Conservation (phyloP, 1,140 invertebrate genomes). For the Manduca sexta region DNA sequence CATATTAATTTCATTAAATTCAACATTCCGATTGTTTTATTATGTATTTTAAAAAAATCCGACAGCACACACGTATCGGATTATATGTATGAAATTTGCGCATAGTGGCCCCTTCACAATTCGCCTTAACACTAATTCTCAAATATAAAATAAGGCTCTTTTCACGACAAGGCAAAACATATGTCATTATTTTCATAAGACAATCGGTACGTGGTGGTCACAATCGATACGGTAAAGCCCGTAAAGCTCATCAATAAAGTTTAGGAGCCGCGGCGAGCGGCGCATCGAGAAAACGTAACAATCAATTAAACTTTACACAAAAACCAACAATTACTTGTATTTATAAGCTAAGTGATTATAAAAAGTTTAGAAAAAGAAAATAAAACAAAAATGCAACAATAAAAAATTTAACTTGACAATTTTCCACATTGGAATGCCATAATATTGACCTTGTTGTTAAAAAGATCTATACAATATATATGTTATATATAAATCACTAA, state of each 20-base stretch:
- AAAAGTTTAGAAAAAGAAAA: slow-evolving; percentile 22
- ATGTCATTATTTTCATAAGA: slow-evolving; percentile 32
- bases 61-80: not conserved
- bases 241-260: slow-evolving; percentile 33
- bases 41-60: not conserved
- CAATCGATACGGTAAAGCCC: slow-evolving; percentile 17
- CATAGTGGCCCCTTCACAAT: slow-evolving; percentile 54
- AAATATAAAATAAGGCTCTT: slow-evolving; percentile 53
- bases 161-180: slow-evolving; percentile 45
- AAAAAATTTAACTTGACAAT: slow-evolving; percentile 29
- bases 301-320: slow-evolving; percentile 45
- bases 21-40: not conserved
- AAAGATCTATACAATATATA: slow-evolving; percentile 33
- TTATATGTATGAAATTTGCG: slow-evolving; percentile 12
- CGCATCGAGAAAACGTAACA: slow-evolving; percentile 40
- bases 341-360: slow-evolving; percentile 28
- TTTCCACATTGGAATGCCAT: slow-evolving; percentile 39
- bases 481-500: slow-evolving; percentile 35
- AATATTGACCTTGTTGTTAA: slow-evolving; percentile 28
- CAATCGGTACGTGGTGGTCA: slow-evolving; percentile 16
- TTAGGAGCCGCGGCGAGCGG: slow-evolving; percentile 42
- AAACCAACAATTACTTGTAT: slow-evolving; percentile 32
- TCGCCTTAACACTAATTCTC: slow-evolving; percentile 51
- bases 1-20: slow-evolving; percentile 8
- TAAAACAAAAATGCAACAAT: slow-evolving; percentile 25